Evolutionary conservation across 1,140 invertebrate genomes (phyloP).

Genomic region (Heliconius eleuchia): DNA sequence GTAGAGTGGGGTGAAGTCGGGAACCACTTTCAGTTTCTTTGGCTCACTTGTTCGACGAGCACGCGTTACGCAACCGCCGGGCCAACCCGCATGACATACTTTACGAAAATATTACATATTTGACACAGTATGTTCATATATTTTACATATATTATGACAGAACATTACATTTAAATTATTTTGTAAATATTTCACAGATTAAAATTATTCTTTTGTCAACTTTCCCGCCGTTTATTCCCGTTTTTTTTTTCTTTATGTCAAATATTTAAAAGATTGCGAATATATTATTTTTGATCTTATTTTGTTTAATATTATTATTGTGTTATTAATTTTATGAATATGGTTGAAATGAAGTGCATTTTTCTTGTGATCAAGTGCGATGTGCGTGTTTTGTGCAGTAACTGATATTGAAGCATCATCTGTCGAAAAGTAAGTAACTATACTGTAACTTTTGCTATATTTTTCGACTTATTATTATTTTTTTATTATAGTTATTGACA

Average conservation of each 20-base stretch:
- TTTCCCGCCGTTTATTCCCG: slow-evolving; percentile 33
- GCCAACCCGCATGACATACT: slow-evolving; percentile 69
- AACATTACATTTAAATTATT: not conserved
- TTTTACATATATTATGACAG: not conserved
- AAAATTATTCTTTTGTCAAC: not conserved
- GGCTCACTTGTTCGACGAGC: slow-evolving; percentile 51
- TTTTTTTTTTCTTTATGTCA: slow-evolving; percentile 20
- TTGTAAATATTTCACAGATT: not conserved
- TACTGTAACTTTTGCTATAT: not conserved
- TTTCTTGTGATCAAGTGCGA: slow-evolving; percentile 55
- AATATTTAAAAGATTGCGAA: not conserved
- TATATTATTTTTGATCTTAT: not conserved
- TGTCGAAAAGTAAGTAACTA: slow-evolving; percentile 73
- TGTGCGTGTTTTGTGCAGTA: slow-evolving; percentile 66
- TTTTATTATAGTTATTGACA: not conserved
- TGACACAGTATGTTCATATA: not conserved
- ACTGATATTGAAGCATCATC: slow-evolving; percentile 65
- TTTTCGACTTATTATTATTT: not conserved
- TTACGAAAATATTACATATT: slow-evolving; percentile 32
- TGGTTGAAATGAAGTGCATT: slow-evolving; percentile 63
- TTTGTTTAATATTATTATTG: not conserved
- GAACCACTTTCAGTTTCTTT: slow-evolving; percentile 75
- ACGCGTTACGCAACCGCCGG: slow-evolving; percentile 64
- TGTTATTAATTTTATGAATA: slow-evolving; percentile 39
- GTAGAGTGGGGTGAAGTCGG: slow-evolving; percentile 52